phyloP scores from a whole-genome alignment of 2,113 vertebrate species.

The Climacteris rufus region DNA sequence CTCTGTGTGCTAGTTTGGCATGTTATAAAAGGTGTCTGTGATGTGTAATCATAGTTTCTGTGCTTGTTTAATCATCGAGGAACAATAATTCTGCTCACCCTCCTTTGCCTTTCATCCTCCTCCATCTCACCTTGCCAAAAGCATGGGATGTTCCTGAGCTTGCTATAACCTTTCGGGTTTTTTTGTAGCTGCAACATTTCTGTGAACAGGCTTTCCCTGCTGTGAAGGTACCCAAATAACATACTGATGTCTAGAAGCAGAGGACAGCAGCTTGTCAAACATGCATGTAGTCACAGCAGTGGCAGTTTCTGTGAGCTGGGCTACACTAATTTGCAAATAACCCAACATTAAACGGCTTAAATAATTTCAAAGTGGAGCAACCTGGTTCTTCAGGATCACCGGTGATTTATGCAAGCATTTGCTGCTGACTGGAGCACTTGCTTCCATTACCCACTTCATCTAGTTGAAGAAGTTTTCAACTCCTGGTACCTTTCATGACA shows the following conservation, averaged over 20 bases:
- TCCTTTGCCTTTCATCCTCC: conserved; percentile 17
- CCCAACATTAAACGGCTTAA: background rate
- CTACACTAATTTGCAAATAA: background rate
- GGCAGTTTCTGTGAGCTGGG: background rate
- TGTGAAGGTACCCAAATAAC: background rate
- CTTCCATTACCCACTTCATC: background rate
- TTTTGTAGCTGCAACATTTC: background rate
- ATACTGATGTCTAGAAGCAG: background rate
- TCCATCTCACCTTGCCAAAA: background rate
- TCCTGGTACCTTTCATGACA: background rate
- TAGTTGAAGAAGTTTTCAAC: background rate
- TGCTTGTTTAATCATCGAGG: background rate
- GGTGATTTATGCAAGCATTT: background rate
- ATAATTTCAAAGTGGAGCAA: background rate
- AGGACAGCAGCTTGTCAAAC: background rate
- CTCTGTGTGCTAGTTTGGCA: background rate
- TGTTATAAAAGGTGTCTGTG: background rate
- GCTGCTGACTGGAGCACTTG: background rate
- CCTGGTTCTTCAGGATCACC: background rate
- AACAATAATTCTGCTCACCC: background rate
- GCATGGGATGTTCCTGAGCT: background rate
- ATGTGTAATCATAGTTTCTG: conserved; percentile 13
- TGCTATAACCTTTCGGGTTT: background rate
- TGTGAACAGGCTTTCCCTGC: background rate
- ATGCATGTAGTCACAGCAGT: background rate